Conservation (phyloP, 2,797 vertebrate species). For the Huso huso region DNA sequence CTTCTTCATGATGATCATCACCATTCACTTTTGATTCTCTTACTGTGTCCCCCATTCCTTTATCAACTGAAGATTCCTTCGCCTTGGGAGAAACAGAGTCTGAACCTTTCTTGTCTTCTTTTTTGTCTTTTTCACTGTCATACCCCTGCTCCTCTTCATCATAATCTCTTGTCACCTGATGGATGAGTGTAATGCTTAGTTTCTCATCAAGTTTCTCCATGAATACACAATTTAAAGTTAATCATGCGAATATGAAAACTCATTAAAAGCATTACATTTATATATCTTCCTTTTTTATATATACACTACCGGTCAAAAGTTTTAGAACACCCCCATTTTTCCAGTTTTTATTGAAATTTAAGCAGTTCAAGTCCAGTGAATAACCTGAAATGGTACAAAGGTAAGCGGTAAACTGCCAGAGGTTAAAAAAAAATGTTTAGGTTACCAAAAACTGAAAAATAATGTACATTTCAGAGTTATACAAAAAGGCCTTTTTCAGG, state of each 20-base stretch:
- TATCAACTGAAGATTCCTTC: slow-evolving; percentile 57
- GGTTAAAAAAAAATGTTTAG: too few relatives aligned
- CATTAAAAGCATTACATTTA: not conserved
- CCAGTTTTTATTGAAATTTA: too few relatives aligned
- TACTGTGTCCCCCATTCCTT: slow-evolving; percentile 40
- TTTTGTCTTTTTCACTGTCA: slow-evolving; percentile 87
- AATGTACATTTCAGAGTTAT: too few relatives aligned
- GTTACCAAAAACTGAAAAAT: too few relatives aligned
- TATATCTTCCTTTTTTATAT: too few relatives aligned
- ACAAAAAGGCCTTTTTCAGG: too few relatives aligned
- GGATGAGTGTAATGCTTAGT: not conserved
- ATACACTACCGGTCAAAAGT: too few relatives aligned
- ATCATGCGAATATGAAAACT: not conserved
- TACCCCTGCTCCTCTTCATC: slow-evolving; percentile 95
- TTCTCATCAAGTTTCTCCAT: not conserved
- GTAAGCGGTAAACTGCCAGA: too few relatives aligned
- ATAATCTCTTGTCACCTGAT: slow-evolving; percentile 90
- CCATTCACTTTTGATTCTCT: slow-evolving; percentile 84
- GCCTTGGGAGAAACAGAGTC: slow-evolving; percentile 66
- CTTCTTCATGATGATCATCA: slow-evolving; percentile 81
- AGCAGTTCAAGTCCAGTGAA: too few relatives aligned
- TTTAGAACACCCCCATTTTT: too few relatives aligned
- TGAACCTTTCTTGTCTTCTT: slow-evolving; percentile 67
- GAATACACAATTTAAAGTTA: too few relatives aligned
- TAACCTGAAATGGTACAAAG: too few relatives aligned